phyloP scores from a whole-genome alignment of 2,113 vertebrate genomes.

The Scatophagus argus region DNA sequence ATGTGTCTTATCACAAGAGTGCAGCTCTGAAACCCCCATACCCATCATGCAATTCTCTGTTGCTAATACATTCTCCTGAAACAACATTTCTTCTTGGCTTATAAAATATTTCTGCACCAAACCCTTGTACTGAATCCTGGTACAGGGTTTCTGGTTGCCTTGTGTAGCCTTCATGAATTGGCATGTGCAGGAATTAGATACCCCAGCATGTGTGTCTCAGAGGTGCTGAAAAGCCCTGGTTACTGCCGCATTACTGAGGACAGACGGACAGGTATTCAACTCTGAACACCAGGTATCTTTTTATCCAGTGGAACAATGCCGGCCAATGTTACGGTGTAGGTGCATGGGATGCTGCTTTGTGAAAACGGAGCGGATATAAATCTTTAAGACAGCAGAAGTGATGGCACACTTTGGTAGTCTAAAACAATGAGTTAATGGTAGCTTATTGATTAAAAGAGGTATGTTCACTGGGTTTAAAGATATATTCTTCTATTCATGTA shows the following conservation, averaged over 20 bases:
- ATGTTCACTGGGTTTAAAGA: conserved; percentile 2
- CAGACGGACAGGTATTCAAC: conserved; percentile 59
- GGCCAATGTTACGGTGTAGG: conserved; percentile 46
- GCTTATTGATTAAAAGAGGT: not conserved
- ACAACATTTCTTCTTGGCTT: conserved; percentile 52
- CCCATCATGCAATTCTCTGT: conserved; percentile 22
- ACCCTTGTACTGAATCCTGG: conserved; percentile 43
- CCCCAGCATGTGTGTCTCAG: conserved; percentile 24
- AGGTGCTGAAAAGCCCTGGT: conserved; percentile 54
- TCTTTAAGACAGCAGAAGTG: conserved; percentile 48
- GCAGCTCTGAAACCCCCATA: conserved; percentile 33
- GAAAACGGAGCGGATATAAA: conserved; percentile 42
- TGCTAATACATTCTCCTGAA: conserved; percentile 13
- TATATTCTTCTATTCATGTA: not conserved
- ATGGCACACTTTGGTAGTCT: not conserved
- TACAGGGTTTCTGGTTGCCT: conserved; percentile 68
- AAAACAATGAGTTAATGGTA: not conserved
- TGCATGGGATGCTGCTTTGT: conserved; percentile 31
- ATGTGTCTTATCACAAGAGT: conserved; percentile 11
- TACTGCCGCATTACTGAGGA: conserved; percentile 44
- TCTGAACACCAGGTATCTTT: conserved; percentile 39
- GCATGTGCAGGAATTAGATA: conserved; percentile 65
- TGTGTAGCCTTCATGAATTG: conserved; percentile 37
- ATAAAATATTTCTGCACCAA: conserved; percentile 75
- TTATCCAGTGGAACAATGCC: conserved; percentile 36